Evolutionary conservation across 2,797 vertebrate genomes (phyloP).

Genomic region (Pipistrellus nathusii): DNA sequence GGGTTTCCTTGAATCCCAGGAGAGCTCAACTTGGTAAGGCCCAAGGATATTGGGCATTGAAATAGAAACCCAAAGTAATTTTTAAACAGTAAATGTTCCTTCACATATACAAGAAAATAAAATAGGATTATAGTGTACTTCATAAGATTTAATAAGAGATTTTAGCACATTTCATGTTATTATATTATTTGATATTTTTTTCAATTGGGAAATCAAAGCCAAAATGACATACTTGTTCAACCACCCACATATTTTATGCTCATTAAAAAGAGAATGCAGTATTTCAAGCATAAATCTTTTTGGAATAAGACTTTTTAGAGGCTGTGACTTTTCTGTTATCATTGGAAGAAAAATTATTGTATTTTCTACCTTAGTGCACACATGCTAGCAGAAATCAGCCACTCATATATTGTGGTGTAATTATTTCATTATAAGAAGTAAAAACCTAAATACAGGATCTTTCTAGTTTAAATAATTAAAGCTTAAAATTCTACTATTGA

Average conservation of each 20-base stretch:
- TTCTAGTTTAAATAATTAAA: conserved; percentile 67
- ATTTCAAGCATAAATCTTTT: conserved; percentile 74
- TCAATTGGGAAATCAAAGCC: conserved; percentile 78
- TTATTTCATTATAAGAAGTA: conserved; percentile 68
- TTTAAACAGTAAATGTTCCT: conserved; percentile 50
- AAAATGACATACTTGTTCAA: conserved; percentile 76
- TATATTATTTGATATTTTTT: conserved; percentile 84
- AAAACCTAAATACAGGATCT: conserved; percentile 67
- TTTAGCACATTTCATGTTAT: conserved; percentile 85
- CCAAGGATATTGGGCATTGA: neutral
- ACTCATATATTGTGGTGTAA: conserved; percentile 54
- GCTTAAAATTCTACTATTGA: conserved; percentile 11
- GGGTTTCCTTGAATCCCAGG: neutral
- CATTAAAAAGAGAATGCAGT: conserved; percentile 60
- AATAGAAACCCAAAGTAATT: conserved; percentile 40
- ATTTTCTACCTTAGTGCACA: conserved; percentile 66
- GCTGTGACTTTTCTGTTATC: conserved; percentile 75
- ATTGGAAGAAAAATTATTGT: conserved; percentile 77
- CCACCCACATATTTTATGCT: conserved; percentile 69
- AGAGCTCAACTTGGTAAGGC: neutral
- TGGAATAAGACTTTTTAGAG: conserved; percentile 79
- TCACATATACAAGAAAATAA: conserved; percentile 78
- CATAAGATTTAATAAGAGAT: conserved; percentile 84
- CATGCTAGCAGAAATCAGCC: conserved; percentile 40
- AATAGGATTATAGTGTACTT: conserved; percentile 83